A percentile compares a stretch with the other conserved stretches of the same genome.
Conservation (phyloP, 2,888 invertebrate species). For the Esperia sulphurella region DNA sequence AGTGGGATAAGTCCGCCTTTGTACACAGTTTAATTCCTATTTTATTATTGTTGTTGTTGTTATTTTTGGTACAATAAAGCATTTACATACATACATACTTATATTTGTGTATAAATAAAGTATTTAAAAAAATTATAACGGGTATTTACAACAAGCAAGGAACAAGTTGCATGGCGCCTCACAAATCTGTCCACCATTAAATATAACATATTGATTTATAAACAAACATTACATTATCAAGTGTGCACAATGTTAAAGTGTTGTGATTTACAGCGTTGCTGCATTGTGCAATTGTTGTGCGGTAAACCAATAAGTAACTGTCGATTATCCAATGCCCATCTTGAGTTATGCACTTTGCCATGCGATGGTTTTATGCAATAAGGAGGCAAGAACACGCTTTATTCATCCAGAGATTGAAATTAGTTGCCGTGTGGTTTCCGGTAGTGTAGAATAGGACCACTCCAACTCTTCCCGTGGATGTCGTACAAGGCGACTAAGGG, state of each 20-base stretch:
- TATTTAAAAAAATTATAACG: too few relatives aligned
- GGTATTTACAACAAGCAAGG: not conserved
- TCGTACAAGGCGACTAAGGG: too few relatives aligned
- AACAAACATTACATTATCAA: not conserved
- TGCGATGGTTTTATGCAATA: slow-evolving; percentile 19
- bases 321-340: slow-evolving; percentile 41
- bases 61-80: too few relatives aligned
- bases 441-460: too few relatives aligned
- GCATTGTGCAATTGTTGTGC: slow-evolving; percentile 7
- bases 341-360: slow-evolving; percentile 36
- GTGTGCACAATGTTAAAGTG: not conserved
- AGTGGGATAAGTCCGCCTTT: too few relatives aligned
- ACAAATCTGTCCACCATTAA: not conserved
- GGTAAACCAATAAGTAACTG: slow-evolving; percentile 28
- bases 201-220: not conserved
- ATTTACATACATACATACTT: too few relatives aligned
- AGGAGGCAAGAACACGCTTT: not conserved
- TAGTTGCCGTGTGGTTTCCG: too few relatives aligned
- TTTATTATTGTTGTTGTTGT: too few relatives aligned
- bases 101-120: too few relatives aligned
- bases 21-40: too few relatives aligned
- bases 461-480: too few relatives aligned
- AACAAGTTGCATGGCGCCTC: not conserved
- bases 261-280: not conserved
- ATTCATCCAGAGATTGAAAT: too few relatives aligned